A percentile compares a stretch with the other conserved stretches of the same genome.
Evolutionary conservation across 2,888 invertebrate species (phyloP).

Genomic region (Electrophaes corylata): DNA sequence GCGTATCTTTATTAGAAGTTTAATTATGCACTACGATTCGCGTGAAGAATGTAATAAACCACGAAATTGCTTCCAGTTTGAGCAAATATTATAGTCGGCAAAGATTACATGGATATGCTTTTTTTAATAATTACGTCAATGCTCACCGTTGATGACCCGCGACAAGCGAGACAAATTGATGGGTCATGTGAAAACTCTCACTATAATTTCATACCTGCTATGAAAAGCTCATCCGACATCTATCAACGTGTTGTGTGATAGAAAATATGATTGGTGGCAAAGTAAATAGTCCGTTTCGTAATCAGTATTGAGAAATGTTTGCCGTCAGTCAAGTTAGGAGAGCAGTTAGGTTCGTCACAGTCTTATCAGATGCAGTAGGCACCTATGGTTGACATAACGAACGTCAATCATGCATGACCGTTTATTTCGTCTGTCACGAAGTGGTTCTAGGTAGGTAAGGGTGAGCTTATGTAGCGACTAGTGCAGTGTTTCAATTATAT

Average conservation of each 20-base stretch:
- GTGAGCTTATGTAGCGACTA: constrained; percentile 41
- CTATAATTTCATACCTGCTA: constrained; percentile 25
- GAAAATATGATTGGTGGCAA: constrained; percentile 32
- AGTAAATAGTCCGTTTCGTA: constrained; percentile 33
- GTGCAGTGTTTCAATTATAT: constrained; percentile 42
- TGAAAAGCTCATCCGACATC: constrained; percentile 25
- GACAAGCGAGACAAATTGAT: constrained; percentile 34
- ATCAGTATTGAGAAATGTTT: constrained; percentile 38
- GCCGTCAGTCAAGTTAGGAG: constrained; percentile 38
- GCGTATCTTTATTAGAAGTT: constrained; percentile 67
- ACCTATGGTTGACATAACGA: constrained; percentile 42
- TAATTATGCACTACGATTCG: constrained; percentile 67
- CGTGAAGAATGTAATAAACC: constrained; percentile 74
- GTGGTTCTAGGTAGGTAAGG: constrained; percentile 47
- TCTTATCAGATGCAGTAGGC: constrained; percentile 33
- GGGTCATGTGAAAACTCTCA: constrained; percentile 34
- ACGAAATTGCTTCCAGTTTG: constrained; percentile 73
- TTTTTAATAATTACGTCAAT: constrained; percentile 24
- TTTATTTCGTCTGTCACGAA: constrained; percentile 43
- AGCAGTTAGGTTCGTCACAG: constrained; percentile 44
- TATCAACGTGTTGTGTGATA: constrained; percentile 21
- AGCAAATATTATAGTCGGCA: constrained; percentile 47
- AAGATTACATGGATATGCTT: constrained; percentile 32
- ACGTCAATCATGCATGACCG: constrained; percentile 50
- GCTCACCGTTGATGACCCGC: constrained; percentile 27